Base-by-base conservation (phyloP, 2,113 vertebrate genomes). In the Takifugu flavidus region DNA sequence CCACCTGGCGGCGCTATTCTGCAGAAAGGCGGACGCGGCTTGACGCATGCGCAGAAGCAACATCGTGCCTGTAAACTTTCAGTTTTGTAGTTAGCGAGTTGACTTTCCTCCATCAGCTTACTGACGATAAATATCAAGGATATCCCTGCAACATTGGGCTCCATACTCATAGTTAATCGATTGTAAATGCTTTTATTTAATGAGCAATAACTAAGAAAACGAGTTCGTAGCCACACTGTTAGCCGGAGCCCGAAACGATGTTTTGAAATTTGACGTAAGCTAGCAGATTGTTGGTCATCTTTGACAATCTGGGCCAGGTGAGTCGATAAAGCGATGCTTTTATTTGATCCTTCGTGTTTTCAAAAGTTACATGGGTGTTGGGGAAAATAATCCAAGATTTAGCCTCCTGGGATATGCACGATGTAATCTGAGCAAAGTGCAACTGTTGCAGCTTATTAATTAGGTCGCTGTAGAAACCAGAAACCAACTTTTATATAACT, bases 181-280 rank as follows among this genome's bases (percentile, higher is more conserved):
- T 5, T n/a, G 1, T 15, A 0, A 12, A 31, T 15, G 34, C 34
- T 45, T 45, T 45, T 13, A 25, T 3, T 10, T 25, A 10, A 39
- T 6, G 13, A 31, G 62, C 53, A 54, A 29, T 12, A 29, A 25
- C 14, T 0, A 4, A 26, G 51, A 56, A 54, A 62, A 55, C 39
- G 49, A 60, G 50, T 62, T 20, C 20, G 20, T 20, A 20, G 20
- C 20, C 20, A 20, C 20, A 20, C 20, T 20, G 20, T 20, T 45
- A 56, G 68, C 34, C 11, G 34, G 70, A 72, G 72, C 62, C 55
- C 31, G 47, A 13, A 61, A 67, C 62, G 69, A 83, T 82, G 82
- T 53, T 70, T 29, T 71, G 59, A 62, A 46, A 54, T 39, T 39
- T 39, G 34, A 39, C 7, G 55, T 66, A n/a, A 47, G 67, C 49